These are phyloP conservation scores for Cerastis leucographa DNA, from an alignment of 2,888 invertebrate genomes.

Conservation along the genomic window DNA sequence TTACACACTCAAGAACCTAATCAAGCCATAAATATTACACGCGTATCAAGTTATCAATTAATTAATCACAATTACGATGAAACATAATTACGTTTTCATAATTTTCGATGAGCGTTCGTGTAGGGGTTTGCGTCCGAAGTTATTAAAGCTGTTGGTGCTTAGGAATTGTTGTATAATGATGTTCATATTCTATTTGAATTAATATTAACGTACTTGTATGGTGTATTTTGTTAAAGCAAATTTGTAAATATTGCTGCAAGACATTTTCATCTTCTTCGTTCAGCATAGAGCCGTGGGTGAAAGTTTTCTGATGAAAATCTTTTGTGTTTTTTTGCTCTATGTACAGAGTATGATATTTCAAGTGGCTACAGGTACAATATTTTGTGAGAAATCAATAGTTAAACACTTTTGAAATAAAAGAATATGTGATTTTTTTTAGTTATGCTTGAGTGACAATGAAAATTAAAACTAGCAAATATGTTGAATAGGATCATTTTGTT, in stretches of 20 bases:
- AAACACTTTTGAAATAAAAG: background rate
- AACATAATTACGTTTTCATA: slow-evolving; percentile 64
- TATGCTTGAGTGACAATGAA: background rate
- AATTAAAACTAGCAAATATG: slow-evolving; percentile 10
- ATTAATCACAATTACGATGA: slow-evolving; percentile 62
- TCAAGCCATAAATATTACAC: slow-evolving; percentile 55
- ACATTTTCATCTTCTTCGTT: background rate
- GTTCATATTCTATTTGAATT: slow-evolving; percentile 17
- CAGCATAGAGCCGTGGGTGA: background rate
- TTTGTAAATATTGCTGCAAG: background rate
- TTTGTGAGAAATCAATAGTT: background rate
- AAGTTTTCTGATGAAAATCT: background rate
- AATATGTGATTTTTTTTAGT: background rate
- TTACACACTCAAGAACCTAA: slow-evolving; percentile 50
- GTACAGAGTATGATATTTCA: background rate
- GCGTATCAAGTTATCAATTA: slow-evolving; percentile 57
- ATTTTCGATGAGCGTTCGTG: slow-evolving; percentile 59
- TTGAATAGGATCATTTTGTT: slow-evolving; percentile 59
- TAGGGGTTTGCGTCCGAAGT: slow-evolving; percentile 36
- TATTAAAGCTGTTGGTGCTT: slow-evolving; percentile 37
- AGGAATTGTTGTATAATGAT: slow-evolving; percentile 31
- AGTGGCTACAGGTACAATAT: background rate
- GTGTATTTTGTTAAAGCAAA: background rate
- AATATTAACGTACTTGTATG: slow-evolving; percentile 21
- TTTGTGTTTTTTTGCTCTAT: background rate